Conservation (phyloP, 2,113 vertebrate genomes). For the Ifrita kowaldi region DNA sequence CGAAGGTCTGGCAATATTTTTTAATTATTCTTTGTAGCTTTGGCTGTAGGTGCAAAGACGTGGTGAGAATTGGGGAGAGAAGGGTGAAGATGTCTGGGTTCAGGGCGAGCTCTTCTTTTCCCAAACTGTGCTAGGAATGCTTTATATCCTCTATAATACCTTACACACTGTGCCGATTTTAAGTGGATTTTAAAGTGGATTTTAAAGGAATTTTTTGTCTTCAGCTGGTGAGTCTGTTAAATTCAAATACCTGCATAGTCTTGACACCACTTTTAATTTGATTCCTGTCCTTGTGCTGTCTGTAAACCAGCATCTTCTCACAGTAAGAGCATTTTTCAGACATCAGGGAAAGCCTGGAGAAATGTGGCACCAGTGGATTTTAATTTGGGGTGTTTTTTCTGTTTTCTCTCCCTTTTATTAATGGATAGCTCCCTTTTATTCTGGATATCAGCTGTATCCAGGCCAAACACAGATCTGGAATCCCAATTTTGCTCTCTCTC, state of each 20-base stretch:
- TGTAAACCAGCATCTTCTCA: neutral
- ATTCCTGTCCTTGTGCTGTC: neutral
- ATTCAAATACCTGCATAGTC: neutral
- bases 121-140: neutral
- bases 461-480: neutral
- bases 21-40: rapidly evolving
- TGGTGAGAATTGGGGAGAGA: neutral
- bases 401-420: too few species aligned
- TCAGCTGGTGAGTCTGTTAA: neutral
- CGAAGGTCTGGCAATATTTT: neutral
- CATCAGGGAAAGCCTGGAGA: neutral
- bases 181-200: neutral
- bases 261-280: neutral
- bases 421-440: neutral
- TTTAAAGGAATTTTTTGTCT: neutral
- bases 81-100: neutral
- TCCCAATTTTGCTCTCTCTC: neutral
- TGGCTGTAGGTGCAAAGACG: neutral
- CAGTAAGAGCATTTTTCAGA: neutral
- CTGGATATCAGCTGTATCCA: neutral
- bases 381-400: neutral
- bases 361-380: rapidly evolving
- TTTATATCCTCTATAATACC: neutral
- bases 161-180: neutral
- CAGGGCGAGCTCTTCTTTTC: neutral